Base-by-base conservation (phyloP, 2,797 vertebrate genomes). In the Takifugu ocellatus region DNA sequence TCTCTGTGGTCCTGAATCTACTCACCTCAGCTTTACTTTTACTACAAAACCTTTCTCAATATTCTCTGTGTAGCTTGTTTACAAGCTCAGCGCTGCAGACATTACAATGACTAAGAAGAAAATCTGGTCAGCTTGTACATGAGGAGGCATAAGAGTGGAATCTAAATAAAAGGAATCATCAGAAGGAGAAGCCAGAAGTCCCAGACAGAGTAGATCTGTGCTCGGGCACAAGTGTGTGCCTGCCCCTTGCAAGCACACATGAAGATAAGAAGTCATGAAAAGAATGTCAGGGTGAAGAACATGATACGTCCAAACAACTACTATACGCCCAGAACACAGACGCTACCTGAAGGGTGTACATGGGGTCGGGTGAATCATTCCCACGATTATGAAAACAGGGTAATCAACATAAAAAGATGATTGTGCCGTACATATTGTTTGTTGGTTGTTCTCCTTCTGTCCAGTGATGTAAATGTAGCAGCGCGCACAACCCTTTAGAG, bases 91-190 rank as follows among this genome's bases (percentile, higher is more conserved):
- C 56, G 48, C 48, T 71, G 62, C 26, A 59, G 60, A 68, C 69
- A 74, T 61, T 61, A 43, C 55, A 39, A 25, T 51, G 61, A 51
- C 45, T 51, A 51, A 9, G 49, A 63, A 46, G 43, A 65, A 63
- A 1, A 68, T 62, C 68, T 54, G 58, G 72, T 71, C 79, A 71
- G 70, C 75, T 64, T 62, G 64, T 50, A 60, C 51, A 73, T 68
- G 50, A 58, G 24, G 57, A 63, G 58, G 52, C 54, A 70, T 60
- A 27, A 63, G 72, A 68, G 66, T 46, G 52, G 59, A 62, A 1
- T 68, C 79, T 79, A 81, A 53, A 74, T 49, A 21, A 45, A 25
- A 59, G 60, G 55, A 51, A 69, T 73, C 74, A 57, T 71, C 52
- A 59, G 66, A 72, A 16, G 63, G 63, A 69, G 60, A 75, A 51